A percentile compares a stretch with the other conserved stretches of the same genome.
phyloP scores from a whole-genome alignment of 2,888 invertebrate genomes.

The Eristalinus aeneus region DNA sequence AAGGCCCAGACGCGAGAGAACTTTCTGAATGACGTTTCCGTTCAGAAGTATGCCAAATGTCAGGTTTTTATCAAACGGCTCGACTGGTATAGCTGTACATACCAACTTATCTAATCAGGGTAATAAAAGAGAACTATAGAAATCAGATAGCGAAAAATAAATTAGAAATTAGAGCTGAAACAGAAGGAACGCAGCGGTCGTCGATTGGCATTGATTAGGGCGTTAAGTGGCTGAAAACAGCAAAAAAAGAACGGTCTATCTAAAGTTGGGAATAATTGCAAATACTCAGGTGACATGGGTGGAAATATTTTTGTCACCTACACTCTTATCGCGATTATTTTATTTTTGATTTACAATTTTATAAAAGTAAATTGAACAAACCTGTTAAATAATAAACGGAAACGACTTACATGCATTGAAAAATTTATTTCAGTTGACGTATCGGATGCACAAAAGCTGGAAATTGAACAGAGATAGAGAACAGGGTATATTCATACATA shows the following conservation, averaged over 20 bases:
- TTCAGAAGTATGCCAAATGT: slow-evolving; percentile 9
- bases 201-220: slow-evolving; percentile 12
- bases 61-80: background rate
- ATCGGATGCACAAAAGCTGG: slow-evolving; percentile 20
- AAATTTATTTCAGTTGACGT: slow-evolving; percentile 42
- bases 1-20: background rate
- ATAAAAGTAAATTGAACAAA: slow-evolving; percentile 35
- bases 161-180: slow-evolving; percentile 13
- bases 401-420: background rate
- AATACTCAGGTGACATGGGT: slow-evolving; percentile 35
- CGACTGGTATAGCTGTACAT: background rate
- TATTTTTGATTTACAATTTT: slow-evolving; percentile 39
- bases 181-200: background rate
- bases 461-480: slow-evolving; percentile 14
- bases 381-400: background rate
- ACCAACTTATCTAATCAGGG: slow-evolving; percentile 40
- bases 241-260: background rate
- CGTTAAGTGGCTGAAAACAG: background rate
- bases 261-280: background rate
- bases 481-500: slow-evolving; percentile 16
- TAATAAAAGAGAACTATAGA: slow-evolving; percentile 16
- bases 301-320: slow-evolving; percentile 29
- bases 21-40: slow-evolving; percentile 7
- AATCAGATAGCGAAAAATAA: slow-evolving; percentile 15
- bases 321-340: slow-evolving; percentile 13